Conservation (phyloP, 2,888 invertebrate genomes). For the Drosophila formosana region DNA sequence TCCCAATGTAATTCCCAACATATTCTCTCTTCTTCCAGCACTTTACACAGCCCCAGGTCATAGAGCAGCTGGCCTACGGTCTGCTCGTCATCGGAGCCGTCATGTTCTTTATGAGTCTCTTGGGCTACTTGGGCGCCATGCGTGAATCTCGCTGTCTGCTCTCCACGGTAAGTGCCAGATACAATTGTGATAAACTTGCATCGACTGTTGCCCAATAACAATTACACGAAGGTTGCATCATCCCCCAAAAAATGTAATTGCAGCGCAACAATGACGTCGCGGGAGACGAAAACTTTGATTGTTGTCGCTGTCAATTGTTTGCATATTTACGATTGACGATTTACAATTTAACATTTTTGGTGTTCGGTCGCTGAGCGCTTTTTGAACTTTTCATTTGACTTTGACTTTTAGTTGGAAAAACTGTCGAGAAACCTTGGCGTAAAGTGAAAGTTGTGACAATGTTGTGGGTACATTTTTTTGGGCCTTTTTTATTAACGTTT, state of each 20-base stretch:
- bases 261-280: constrained; percentile 30
- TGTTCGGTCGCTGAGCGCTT: constrained; percentile 6
- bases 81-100: constrained; percentile 89
- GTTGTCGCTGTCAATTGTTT: constrained; percentile 34
- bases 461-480: constrained; percentile 33
- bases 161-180: constrained; percentile 87
- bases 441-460: constrained; percentile 58
- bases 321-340: constrained; percentile 37
- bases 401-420: constrained; percentile 53
- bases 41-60: constrained; percentile 88
- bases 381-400: constrained; percentile 54
- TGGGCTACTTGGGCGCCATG: constrained; percentile 90
- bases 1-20: not conserved
- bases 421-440: constrained; percentile 32
- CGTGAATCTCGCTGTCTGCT: constrained; percentile 89
- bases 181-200: constrained; percentile 18
- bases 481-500: constrained; percentile 24
- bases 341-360: not conserved
- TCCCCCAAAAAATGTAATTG: constrained; percentile 20
- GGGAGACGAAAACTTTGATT: constrained; percentile 13
- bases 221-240: constrained; percentile 36
- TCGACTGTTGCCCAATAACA: constrained; percentile 24
- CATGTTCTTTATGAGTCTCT: constrained; percentile 90
- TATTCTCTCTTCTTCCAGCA: constrained; percentile 83
- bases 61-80: constrained; percentile 89